phyloP scores from a whole-genome alignment of 2,888 invertebrate genomes.

The Agrotis exclamationis region DNA sequence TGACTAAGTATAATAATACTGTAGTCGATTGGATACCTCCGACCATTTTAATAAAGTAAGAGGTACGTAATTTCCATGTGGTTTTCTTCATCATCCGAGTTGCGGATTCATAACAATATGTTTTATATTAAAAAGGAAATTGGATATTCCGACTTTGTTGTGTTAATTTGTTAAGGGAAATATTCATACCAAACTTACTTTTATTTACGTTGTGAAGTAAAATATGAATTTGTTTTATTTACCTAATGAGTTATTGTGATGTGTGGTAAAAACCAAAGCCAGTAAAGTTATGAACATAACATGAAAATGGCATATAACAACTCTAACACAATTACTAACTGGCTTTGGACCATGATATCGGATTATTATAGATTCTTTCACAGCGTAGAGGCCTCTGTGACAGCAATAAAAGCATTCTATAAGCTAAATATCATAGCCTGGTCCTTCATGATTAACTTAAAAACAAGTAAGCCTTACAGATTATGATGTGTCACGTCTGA shows the following conservation, averaged over 20 bases:
- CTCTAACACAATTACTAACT: too few species aligned
- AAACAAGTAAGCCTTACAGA: too few species aligned
- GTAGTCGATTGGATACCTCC: conserved; percentile 15
- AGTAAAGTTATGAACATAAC: too few species aligned
- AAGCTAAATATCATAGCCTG: too few species aligned
- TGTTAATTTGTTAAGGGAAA: conserved; percentile 19
- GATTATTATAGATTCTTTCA: too few species aligned
- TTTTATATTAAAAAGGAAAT: conserved; percentile 48
- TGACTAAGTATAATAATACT: neutral
- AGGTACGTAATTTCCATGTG: conserved; percentile 45
- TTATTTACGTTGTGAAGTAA: conserved; percentile 5
- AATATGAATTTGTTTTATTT: neutral
- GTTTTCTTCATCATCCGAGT: conserved; percentile 53
- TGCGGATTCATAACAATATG: conserved; percentile 42
- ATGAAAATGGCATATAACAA: too few species aligned
- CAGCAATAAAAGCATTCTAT: too few species aligned
- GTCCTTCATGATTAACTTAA: too few species aligned
- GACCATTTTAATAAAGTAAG: conserved; percentile 42
- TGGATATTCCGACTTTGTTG: conserved; percentile 33
- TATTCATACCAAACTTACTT: neutral
- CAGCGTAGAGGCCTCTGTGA: too few species aligned
- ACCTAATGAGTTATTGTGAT: neutral
- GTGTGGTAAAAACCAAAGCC: too few species aligned
- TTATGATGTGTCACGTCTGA: too few species aligned
- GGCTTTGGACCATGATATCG: too few species aligned